Conservation (phyloP, 2,888 invertebrate genomes). For the Rambutsinella grinnellia region DNA sequence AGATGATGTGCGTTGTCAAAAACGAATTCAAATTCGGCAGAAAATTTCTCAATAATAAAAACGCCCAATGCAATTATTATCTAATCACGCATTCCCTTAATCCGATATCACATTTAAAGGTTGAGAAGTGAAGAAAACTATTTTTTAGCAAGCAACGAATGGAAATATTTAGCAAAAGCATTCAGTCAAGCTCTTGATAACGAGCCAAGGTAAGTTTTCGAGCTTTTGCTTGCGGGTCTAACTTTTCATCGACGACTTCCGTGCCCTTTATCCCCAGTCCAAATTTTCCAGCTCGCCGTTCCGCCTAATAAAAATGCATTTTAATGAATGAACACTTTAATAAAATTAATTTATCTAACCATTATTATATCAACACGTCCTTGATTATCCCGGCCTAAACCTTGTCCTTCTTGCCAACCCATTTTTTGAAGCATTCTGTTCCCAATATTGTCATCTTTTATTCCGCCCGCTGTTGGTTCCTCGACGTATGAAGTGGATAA, state of each 20-base stretch:
- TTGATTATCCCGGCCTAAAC: slow-evolving; percentile 90
- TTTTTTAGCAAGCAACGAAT: too few species aligned
- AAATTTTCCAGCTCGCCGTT: slow-evolving; percentile 79
- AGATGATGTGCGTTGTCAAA: too few species aligned
- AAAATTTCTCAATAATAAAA: too few species aligned
- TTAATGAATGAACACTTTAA: too few species aligned
- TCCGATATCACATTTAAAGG: too few species aligned
- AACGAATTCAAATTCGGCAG: too few species aligned
- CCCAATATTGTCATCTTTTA: slow-evolving; percentile 92
- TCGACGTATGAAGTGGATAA: slow-evolving; percentile 69
- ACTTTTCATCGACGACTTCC: slow-evolving; percentile 84
- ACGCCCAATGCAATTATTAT: too few species aligned
- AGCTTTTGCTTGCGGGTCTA: slow-evolving; percentile 90
- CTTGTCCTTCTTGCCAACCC: slow-evolving; percentile 99
- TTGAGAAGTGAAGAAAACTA: too few species aligned
- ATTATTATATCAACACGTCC: slow-evolving; percentile 94
- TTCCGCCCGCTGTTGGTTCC: slow-evolving; percentile 77
- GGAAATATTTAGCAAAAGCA: too few species aligned
- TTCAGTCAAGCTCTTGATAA: slow-evolving; percentile 79
- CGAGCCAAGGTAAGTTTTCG: slow-evolving; percentile 91
- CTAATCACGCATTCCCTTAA: too few species aligned
- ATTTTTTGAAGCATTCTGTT: slow-evolving; percentile 96
- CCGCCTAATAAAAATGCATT: slow-evolving; percentile 71
- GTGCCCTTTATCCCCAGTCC: slow-evolving; percentile 89
- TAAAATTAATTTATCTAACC: slow-evolving; percentile 70